A percentile compares a stretch with the other conserved stretches of the same genome.
These are phyloP conservation scores for Propithecus coquereli DNA, from an alignment of 2,113 vertebrate genomes.

Conservation along the genomic window DNA sequence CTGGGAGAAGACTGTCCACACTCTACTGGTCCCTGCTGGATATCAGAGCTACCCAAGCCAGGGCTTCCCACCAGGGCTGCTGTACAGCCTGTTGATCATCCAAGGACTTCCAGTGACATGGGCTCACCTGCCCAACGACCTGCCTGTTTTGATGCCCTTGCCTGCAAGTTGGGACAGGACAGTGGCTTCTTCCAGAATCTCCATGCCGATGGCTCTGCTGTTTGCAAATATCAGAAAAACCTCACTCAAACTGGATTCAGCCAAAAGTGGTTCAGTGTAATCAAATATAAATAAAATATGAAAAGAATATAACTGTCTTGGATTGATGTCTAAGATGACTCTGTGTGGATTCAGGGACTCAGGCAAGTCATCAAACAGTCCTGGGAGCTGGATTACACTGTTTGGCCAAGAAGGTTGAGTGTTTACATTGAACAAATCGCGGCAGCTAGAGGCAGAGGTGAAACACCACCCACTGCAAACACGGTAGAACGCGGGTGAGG, in stretches of 20 bases:
- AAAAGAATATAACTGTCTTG: no score
- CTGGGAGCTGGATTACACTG: background rate
- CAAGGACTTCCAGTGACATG: no score
- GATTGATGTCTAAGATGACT: no score
- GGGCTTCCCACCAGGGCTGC: background rate
- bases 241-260: background rate
- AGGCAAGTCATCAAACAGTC: background rate
- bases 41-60: background rate
- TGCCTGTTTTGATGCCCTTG: background rate
- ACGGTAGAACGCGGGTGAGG: accelerated
- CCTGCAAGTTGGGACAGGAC: background rate
- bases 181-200: background rate
- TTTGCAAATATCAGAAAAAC: background rate
- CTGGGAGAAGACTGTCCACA: accelerated
- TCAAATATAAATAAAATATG: background rate
- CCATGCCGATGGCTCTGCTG: accelerated
- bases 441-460: background rate
- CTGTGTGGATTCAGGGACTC: no score
- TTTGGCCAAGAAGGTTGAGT: background rate
- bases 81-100: accelerated
- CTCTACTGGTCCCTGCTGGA: background rate
- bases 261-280: background rate
- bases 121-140: background rate
- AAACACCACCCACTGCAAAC: no score
- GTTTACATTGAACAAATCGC: no score